Percentiles rank a stretch among this genome's conserved stretches.
These are phyloP conservation scores for Bufotes viridis DNA, from an alignment of 2,797 vertebrate genomes.

Conservation along the genomic window DNA sequence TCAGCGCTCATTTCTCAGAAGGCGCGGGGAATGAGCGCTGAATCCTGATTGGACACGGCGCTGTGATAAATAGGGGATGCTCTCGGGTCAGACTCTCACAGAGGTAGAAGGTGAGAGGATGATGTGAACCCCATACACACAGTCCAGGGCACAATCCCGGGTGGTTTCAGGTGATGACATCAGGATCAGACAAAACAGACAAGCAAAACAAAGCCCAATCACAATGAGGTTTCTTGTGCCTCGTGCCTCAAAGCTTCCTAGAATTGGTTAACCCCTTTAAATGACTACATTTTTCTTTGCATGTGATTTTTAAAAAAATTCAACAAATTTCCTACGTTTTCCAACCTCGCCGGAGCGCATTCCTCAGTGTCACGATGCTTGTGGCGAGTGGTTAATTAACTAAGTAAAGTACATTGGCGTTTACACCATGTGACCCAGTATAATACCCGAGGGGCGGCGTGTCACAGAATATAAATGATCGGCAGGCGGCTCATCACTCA, in stretches of 20 bases:
- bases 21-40: too few species aligned
- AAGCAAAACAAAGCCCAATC: too few species aligned
- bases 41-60: too few species aligned
- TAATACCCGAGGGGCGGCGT: conserved; percentile 40
- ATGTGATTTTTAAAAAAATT: background rate
- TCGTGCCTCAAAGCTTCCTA: background rate
- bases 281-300: background rate
- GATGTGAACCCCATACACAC: background rate
- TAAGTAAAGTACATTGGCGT: conserved; percentile 42
- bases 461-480: conserved; percentile 50
- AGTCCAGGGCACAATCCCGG: background rate
- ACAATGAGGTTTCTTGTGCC: background rate
- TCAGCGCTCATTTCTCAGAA: too few species aligned
- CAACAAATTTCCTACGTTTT: background rate
- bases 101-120: background rate
- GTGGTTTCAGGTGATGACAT: too few species aligned
- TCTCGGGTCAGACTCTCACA: background rate
- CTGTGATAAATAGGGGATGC: too few species aligned
- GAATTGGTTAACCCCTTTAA: background rate
- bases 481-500: conserved; percentile 46
- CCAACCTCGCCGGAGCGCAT: background rate
- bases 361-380: background rate
- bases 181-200: too few species aligned
- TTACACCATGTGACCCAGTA: conserved; percentile 43
- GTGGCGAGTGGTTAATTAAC: conserved; percentile 30